These are phyloP conservation scores for Athetis lepigone DNA, from an alignment of 2,888 invertebrate species.

Conservation along the genomic window DNA sequence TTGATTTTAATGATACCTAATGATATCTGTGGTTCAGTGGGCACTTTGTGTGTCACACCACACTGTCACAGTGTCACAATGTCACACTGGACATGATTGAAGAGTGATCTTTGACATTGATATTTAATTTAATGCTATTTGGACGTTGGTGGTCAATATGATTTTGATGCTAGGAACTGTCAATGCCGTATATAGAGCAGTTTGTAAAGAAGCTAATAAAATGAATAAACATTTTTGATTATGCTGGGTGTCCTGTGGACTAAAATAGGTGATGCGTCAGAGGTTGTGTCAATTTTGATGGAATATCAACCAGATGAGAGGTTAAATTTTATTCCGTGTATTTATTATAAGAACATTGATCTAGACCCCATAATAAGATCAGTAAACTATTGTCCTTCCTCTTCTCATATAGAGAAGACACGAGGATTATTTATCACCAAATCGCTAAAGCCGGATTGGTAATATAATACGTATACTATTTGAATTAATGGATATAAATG, in stretches of 20 bases:
- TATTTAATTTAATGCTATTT: conserved; percentile 48
- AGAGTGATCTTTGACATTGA: conserved; percentile 61
- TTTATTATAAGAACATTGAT: too few relatives aligned
- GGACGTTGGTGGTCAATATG: conserved; percentile 35
- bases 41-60: conserved; percentile 62
- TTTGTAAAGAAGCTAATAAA: neutral
- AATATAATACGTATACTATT: too few relatives aligned
- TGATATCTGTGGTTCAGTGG: conserved; percentile 62
- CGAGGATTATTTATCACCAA: too few relatives aligned
- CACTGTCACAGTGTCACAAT: too few relatives aligned
- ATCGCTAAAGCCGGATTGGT: too few relatives aligned
- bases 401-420: too few relatives aligned
- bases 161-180: conserved; percentile 9
- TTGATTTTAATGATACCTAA: conserved; percentile 74
- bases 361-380: too few relatives aligned
- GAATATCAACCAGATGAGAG: too few relatives aligned
- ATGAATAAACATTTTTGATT: neutral
- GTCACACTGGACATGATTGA: conserved; percentile 53
- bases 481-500: too few relatives aligned
- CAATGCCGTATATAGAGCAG: neutral
- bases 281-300: too few relatives aligned
- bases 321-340: too few relatives aligned
- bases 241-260: neutral
- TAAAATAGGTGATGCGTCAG: neutral
- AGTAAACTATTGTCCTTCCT: too few relatives aligned